A percentile compares a stretch with the other conserved stretches of the same genome.
Evolutionary conservation across 2,888 invertebrate species (phyloP).

Genomic region (Luperina nickerlii): DNA sequence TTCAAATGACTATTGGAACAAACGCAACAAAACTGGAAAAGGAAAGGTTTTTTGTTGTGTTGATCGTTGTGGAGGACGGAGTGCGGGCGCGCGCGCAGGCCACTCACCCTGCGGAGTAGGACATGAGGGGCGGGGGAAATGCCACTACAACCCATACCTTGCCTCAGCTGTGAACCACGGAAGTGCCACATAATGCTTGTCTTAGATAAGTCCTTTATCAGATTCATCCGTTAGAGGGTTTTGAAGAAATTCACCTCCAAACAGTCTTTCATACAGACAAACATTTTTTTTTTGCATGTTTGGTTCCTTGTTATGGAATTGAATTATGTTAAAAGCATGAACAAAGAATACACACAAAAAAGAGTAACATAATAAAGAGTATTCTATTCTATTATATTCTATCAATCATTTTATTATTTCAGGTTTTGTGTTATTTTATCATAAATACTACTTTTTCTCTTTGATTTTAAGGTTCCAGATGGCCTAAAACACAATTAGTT

Average conservation of each 20-base stretch:
- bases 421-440: conserved; percentile 3
- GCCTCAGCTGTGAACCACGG: conserved; percentile 70
- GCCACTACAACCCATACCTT: conserved; percentile 60
- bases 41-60: conserved; percentile 73
- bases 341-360: no score
- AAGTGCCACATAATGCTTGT: conserved; percentile 61
- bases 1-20: conserved; percentile 66
- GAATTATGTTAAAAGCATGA: not conserved
- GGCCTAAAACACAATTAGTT: not conserved
- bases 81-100: conserved; percentile 72
- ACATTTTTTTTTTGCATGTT: not conserved
- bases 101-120: conserved; percentile 75
- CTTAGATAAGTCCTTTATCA: conserved; percentile 48
- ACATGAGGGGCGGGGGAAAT: conserved; percentile 53
- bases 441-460: not conserved
- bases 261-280: not conserved
- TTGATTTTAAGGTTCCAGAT: not conserved
- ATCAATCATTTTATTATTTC: not conserved
- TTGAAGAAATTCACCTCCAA: not conserved
- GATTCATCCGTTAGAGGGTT: conserved; percentile 1
- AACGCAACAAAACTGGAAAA: conserved; percentile 71
- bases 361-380: no score
- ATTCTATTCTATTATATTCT: no score
- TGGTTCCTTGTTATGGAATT: not conserved
- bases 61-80: conserved; percentile 69